Evolutionary conservation across 1,140 invertebrate genomes (phyloP).

Genomic region (Eufriesea mexicana): DNA sequence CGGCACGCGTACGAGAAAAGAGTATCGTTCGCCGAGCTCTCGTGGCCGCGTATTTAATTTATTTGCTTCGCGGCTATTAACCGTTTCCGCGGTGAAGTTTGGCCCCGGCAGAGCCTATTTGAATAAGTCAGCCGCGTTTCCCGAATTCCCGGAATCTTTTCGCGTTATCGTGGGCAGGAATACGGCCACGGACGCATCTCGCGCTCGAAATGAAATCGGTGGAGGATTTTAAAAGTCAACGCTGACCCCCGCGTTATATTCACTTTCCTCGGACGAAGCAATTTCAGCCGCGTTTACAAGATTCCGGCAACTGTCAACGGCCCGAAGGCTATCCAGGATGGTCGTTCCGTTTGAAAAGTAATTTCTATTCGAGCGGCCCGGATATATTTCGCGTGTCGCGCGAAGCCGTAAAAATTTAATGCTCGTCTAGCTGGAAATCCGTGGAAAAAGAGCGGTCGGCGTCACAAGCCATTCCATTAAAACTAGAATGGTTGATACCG

Average conservation of each 20-base stretch:
- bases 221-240: no score
- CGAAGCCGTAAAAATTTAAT: constrained; percentile 5
- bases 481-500: constrained; percentile 11
- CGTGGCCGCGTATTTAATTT: background rate
- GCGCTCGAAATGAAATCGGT: background rate
- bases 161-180: background rate
- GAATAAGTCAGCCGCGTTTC: background rate
- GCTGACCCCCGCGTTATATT: no score
- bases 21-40: no score
- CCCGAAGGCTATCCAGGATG: no score
- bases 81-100: background rate
- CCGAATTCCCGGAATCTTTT: background rate
- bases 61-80: background rate
- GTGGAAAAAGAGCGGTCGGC: background rate
- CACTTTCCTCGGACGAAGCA: no score
- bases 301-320: no score
- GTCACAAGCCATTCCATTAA: constrained; percentile 9
- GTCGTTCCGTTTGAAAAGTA: background rate
- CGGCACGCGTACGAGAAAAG: no score
- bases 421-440: background rate
- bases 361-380: background rate
- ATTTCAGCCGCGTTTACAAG: no score
- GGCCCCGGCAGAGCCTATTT: background rate
- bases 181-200: background rate
- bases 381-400: background rate